A percentile compares a stretch with the other conserved stretches of the same genome.
phyloP scores from a whole-genome alignment of 1,140 invertebrate genomes.

The Pomacea maculata region DNA sequence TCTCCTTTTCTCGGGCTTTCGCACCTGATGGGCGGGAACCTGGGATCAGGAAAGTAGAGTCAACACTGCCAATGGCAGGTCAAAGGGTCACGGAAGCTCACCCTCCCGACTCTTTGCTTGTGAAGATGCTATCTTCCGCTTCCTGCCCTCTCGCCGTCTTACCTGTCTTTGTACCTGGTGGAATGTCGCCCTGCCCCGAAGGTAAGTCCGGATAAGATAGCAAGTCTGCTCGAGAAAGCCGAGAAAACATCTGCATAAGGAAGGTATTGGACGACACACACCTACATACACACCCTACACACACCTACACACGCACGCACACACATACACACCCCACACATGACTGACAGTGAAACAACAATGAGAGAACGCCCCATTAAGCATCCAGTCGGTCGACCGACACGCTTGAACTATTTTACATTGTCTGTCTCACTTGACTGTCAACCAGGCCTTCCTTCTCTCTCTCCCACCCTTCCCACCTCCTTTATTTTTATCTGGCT shows the following conservation, averaged over 20 bases:
- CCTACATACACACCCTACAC: background rate
- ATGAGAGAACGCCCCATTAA: background rate
- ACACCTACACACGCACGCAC: background rate
- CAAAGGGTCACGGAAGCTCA: too few relatives aligned
- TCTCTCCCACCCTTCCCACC: constrained; percentile 14
- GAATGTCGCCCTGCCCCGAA: too few relatives aligned
- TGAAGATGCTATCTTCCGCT: too few relatives aligned
- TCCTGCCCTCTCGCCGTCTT: too few relatives aligned
- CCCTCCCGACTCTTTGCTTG: too few relatives aligned
- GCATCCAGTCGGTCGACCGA: background rate
- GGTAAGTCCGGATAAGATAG: too few relatives aligned
- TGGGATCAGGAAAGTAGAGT: too few relatives aligned
- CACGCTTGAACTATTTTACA: constrained; percentile 19
- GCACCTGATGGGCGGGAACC: too few relatives aligned
- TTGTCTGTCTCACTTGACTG: constrained; percentile 6
- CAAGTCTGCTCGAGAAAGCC: background rate
- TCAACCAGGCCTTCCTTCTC: constrained; percentile 11
- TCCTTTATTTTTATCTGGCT: background rate
- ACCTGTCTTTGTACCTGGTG: too few relatives aligned
- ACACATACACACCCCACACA: background rate
- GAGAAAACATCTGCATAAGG: background rate
- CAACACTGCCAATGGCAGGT: too few relatives aligned
- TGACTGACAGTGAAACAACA: background rate
- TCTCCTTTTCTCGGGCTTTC: too few relatives aligned
- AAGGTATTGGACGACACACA: background rate